These are phyloP conservation scores for Piprites chloris DNA, from an alignment of 2,113 vertebrate species.

Conservation along the genomic window DNA sequence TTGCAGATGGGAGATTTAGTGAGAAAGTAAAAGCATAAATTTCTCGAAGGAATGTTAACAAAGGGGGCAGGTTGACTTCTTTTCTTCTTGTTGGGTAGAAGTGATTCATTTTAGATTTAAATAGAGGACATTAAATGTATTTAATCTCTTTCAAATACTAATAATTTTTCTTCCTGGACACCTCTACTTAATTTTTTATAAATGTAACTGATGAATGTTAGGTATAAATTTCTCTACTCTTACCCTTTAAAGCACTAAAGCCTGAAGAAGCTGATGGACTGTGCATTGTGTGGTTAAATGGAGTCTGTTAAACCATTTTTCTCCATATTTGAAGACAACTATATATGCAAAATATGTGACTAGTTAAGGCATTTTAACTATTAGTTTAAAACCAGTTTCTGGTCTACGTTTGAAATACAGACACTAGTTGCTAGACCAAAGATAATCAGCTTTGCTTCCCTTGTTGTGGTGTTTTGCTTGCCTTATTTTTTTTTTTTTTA, in stretches of 20 bases:
- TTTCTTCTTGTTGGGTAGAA: neutral
- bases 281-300: neutral
- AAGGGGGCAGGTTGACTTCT: neutral
- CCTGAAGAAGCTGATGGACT: neutral
- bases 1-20: neutral
- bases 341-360: neutral
- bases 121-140: neutral
- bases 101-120: neutral
- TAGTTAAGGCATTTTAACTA: neutral
- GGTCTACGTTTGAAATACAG: neutral
- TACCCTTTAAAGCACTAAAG: neutral
- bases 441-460: neutral
- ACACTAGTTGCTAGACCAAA: neutral
- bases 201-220: neutral
- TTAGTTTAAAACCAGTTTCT: neutral
- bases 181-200: neutral
- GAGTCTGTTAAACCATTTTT: neutral
- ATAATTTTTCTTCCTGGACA: neutral
- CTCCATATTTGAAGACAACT: neutral
- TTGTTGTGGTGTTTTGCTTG: neutral
- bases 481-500: neutral
- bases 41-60: neutral
- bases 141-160: neutral
- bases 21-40: neutral
- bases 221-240: neutral